Conservation (phyloP, 2,888 invertebrate species). For the Drosophila borborema region DNA sequence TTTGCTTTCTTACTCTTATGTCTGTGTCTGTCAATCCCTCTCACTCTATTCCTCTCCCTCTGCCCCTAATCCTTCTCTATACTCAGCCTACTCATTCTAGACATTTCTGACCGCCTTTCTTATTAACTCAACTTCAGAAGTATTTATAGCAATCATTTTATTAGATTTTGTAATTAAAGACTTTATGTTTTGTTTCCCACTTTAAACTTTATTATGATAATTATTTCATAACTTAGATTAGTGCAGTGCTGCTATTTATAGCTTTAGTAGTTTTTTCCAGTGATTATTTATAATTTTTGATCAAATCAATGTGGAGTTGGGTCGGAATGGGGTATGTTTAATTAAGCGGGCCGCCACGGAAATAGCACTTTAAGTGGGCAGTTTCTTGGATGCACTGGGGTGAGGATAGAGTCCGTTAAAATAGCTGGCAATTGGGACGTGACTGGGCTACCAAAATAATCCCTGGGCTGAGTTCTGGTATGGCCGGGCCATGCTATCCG, state of each 20-base stretch:
- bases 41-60: not conserved
- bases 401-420: slow-evolving; percentile 50
- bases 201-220: not conserved
- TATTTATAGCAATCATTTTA: not conserved
- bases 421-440: slow-evolving; percentile 78
- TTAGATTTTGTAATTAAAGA: not conserved
- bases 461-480: slow-evolving; percentile 19
- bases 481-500: slow-evolving; percentile 27
- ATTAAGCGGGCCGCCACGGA: slow-evolving; percentile 73
- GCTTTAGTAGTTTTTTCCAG: not conserved
- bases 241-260: not conserved
- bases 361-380: slow-evolving; percentile 78
- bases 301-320: slow-evolving; percentile 20
- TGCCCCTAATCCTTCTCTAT: too few relatives aligned
- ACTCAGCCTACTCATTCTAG: not conserved
- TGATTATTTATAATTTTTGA: slow-evolving; percentile 39
- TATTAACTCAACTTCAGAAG: not conserved
- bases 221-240: not conserved
- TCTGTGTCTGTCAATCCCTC: too few relatives aligned
- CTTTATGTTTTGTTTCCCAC: not conserved
- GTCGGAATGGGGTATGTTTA: slow-evolving; percentile 47
- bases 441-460: slow-evolving; percentile 67
- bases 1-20: not conserved
- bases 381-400: slow-evolving; percentile 35
- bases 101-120: not conserved